Evolutionary conservation across 2,113 vertebrate genomes (phyloP), one percentile per base, ranked within the genome.

Genomic region (Salvelinus sp.): DNA sequence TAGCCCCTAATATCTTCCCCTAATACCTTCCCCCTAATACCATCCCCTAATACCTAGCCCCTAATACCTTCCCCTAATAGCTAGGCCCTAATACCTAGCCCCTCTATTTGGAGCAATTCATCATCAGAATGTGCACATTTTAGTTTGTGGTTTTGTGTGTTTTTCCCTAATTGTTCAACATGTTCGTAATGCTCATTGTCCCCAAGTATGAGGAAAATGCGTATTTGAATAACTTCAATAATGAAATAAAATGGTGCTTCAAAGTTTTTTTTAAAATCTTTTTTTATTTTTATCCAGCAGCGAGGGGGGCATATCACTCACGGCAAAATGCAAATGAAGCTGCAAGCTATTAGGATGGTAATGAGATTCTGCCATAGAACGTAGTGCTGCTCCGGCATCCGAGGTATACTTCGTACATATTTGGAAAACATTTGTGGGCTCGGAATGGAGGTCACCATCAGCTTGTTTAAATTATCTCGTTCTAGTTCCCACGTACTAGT

Each of bases 341-440:
- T 92, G 93, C 91, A 93, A 94, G 93, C 93, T 93, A 94, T 94
- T 94, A 94, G 90, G 78, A 94, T 94, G 93, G 90, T 94, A 94
- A 94, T 94, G 93, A 93, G 92, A 94, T 93, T 93, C 92, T 82
- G 90, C 88, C 87, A 91, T 91, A 92, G 38, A 44, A 44, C 38
- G 10, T 44, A 10, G 0, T 44, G 38, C 38, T 44, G 38, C 38
- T 44, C 38, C 2, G 38, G 38, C 9, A 44, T 44, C 38, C 2
- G 38, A 10, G 38, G 38, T 44, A 44, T 44, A 44, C 38, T 10
- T 44, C 2, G 38, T 92, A 90, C 91, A 92, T 93, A 92, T 93
- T 93, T 91, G 91, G 88, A 93, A 94, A 94, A 93, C 90, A 92
- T 90, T 87, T 88, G 83, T 78, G 81, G 78, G 84, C 72, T 84